Evolutionary conservation across 2,113 vertebrate species (phyloP), one percentile per base, ranked within the genome.

Genomic region (Chinchilla lanigera): DNA sequence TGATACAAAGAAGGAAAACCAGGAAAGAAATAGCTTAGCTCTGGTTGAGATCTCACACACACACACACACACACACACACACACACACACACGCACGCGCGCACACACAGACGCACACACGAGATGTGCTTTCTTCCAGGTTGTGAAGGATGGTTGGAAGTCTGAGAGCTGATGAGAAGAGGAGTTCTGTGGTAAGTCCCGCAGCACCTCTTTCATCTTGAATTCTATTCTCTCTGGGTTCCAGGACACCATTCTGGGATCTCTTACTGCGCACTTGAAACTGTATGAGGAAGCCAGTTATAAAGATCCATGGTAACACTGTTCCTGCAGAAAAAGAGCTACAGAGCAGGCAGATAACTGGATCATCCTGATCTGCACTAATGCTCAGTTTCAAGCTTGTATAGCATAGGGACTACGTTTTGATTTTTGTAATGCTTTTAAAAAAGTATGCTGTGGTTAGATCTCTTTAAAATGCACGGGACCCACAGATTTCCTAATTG

Each of bases 401-500:
- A 78, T 89, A 97, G 85, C 47, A 22, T 44, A 56, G 63, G 54
- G 52, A 95, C 93, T 94, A 90, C 52, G 61, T 98, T 96, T 87
- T 96, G 67, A 97, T 98, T 93, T 97, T 94, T 94, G n/a, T 63
- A 65, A 95, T 54, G 20, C 14, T 78, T 98, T 98, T 98, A 73
- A 54, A 75, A 83, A 50, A 82, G 41, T 96, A 73, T 75, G 30
- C 97, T 95, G 80, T 90, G 86, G 96, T 98, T 96, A 97, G 82
- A 91, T 96, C 73, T 56, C 60, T 98, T 93, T 97, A 96, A 98
- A 97, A 97, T 22, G 80, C 13, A 97, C 93, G 47, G 71, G 86
- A 97, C 95, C 61, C 97, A 98, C 97, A 98, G 56, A 92, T 98
- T 96, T 96, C 69, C 73, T 91, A 96, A 91, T 81, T 95, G 77